Base-by-base conservation (phyloP, 2,113 vertebrate genomes). In the Phalacrocorax brasilianus region DNA sequence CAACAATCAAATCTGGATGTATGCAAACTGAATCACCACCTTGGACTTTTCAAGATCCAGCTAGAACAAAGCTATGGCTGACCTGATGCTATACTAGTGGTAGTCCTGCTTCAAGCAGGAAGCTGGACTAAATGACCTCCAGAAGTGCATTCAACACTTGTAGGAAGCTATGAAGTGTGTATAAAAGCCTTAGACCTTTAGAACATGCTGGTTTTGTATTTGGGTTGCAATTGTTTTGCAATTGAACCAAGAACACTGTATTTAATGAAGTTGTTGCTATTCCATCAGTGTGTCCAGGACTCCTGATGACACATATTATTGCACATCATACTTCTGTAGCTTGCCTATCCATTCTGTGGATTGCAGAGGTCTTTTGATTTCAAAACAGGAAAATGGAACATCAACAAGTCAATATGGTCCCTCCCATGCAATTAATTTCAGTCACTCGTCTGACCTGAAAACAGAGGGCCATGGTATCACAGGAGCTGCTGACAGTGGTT, bases 291-390 rank as follows among this genome's bases (percentile, higher is more conserved):
- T 11, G 4, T 14, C 67, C 63, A 77, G 50, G 50, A 52, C 19
- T 83, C 88, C 14, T 49, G 42, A 53, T 66, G 30, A 56, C 6
- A 44, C 5, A 17, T n/a, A 33, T 6, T 63, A 28, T 73, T 72
- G 45, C n/a, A 68, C 38, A 44, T 65, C 14, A 30, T 55, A 17
- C 20, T 79, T 88, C 23, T 62, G 27, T 38, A 82, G 38, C 42
- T 85, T 58, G 28, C 21, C 21, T 82, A 22, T 59, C 63, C 28
- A 33, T 88, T 78, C 90, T n/a, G n/a, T 35, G 62, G 45, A 76
- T 91, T 96, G 50, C 63, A 96, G 82, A 96, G 28, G 14, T 38
- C 63, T 91, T 88, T 80, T 92, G 65, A 86, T 94, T 96, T 93
- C 92, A 67, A 88, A 96, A 96, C 3, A 85, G 26, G 32, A 77